Base-by-base conservation (phyloP, 2,888 invertebrate genomes). In the Tetrapedia diversipes region DNA sequence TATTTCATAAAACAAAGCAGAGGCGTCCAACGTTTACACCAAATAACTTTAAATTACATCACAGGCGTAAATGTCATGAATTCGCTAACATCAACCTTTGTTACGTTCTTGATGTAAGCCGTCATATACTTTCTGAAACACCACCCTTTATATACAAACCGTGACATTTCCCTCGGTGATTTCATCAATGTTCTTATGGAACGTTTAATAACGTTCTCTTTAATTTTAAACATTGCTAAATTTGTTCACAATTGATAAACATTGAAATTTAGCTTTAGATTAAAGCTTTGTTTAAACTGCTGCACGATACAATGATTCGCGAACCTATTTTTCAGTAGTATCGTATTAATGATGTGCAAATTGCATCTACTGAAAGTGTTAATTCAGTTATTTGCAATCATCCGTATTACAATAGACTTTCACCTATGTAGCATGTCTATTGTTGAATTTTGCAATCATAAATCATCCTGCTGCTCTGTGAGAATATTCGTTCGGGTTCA, bases 11-110 rank as follows among this genome's bases (percentile, higher is more conserved):
- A 56, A n/a, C 57, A 16, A 11, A 16, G 34, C 16, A 32, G 19
- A 34, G 37, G 19, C 24, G 22, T 34, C 11, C 34, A 34, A 19
- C 41, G 16, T 45, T 37, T 57, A 57, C 24, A 43, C 32, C 22
- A 61, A 73, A 73, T 71, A 70, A 47, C 60, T 61, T n/a, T 24
- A 73, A 73, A 73, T 70, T 73, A 73, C 60, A 47, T 70, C 71
- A 74, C 16, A 39, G 41, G 57, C 37, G 53, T 75, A 65, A 73
- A 65, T 73, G 74, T 73, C 74, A 73, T 32, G 74, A 75, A 75
- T 75, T 75, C 65, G 65, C 74, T 34, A 54, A 65, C 65, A 45
- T 59, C 59, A 54, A 65, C 74, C 74, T 75, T 65, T 75, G 65
- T 73, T 65, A 43, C 56, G 34, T 63, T 16, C 73, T 43, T 47